These are phyloP conservation scores for Blastobasis lacticolella DNA, from an alignment of 2,888 invertebrate species.

Conservation along the genomic window DNA sequence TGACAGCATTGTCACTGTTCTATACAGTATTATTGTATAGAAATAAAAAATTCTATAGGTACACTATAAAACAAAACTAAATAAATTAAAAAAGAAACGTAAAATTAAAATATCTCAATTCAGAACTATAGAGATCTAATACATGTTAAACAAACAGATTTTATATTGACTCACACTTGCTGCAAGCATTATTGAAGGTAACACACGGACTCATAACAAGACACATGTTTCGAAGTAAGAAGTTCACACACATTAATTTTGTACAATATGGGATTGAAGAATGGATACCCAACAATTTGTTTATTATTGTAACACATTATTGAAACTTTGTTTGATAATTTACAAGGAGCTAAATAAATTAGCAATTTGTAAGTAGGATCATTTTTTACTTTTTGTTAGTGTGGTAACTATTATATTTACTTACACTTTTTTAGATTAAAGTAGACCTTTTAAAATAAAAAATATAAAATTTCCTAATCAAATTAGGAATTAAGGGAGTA, in stretches of 20 bases:
- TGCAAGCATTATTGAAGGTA: no score
- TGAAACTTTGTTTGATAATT: constrained; percentile 17
- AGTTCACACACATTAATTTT: constrained; percentile 26
- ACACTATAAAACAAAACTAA: not conserved
- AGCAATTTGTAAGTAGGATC: constrained; percentile 1
- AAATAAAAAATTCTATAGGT: not conserved
- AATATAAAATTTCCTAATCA: no score
- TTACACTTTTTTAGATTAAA: no score
- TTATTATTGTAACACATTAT: constrained; percentile 28
- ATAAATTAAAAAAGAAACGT: not conserved
- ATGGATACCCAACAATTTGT: constrained; percentile 17
- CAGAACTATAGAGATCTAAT: no score
- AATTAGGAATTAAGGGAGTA: no score
- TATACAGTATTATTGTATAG: not conserved
- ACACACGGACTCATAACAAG: constrained; percentile 31
- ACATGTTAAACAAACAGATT: not conserved
- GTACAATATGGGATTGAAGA: constrained; percentile 7
- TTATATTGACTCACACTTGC: not conserved
- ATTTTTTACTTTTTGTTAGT: no score
- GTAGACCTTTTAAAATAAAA: no score
- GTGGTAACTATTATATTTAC: no score
- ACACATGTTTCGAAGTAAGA: constrained; percentile 53
- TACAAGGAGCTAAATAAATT: constrained; percentile 18
- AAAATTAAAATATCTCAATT: not conserved
- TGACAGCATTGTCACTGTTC: not conserved